Evolutionary conservation across 2,797 vertebrate species (phyloP).

Genomic region (Psittacula echo): DNA sequence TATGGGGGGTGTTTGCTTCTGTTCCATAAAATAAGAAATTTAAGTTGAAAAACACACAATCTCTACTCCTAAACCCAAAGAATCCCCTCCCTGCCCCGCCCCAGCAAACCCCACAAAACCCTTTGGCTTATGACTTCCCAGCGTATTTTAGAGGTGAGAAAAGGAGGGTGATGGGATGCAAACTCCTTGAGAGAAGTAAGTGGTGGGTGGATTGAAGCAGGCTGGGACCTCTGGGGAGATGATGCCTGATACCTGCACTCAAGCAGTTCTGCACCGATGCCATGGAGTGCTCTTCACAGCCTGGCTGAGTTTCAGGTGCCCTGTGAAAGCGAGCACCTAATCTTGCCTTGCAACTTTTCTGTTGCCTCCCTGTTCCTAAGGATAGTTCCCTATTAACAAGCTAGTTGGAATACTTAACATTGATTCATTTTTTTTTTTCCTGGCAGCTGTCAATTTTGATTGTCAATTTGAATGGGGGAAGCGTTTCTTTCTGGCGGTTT

Average conservation of each 20-base stretch:
- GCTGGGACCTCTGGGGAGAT: neutral
- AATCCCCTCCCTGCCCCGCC: neutral
- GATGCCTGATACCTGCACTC: neutral
- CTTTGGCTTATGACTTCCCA: neutral
- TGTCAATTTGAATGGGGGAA: conserved; percentile 61
- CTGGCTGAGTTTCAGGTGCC: neutral
- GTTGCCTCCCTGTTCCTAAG: neutral
- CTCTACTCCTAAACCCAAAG: neutral
- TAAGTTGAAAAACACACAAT: neutral
- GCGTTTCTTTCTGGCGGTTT: conserved; percentile 37
- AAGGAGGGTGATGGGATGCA: neutral
- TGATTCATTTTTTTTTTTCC: neutral
- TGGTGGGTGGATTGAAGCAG: neutral
- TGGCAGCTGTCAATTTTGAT: conserved; percentile 56
- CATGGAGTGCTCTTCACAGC: neutral
- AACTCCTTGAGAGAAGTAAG: neutral
- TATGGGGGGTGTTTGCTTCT: neutral
- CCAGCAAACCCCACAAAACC: neutral
- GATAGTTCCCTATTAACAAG: neutral
- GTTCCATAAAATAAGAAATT: neutral
- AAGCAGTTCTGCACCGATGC: neutral
- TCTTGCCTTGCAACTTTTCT: neutral
- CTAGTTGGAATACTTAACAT: neutral
- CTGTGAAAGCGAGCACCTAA: neutral
- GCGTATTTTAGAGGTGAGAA: neutral